Base-by-base conservation (phyloP, 2,888 invertebrate genomes). In the Epirrhoe alternata region DNA sequence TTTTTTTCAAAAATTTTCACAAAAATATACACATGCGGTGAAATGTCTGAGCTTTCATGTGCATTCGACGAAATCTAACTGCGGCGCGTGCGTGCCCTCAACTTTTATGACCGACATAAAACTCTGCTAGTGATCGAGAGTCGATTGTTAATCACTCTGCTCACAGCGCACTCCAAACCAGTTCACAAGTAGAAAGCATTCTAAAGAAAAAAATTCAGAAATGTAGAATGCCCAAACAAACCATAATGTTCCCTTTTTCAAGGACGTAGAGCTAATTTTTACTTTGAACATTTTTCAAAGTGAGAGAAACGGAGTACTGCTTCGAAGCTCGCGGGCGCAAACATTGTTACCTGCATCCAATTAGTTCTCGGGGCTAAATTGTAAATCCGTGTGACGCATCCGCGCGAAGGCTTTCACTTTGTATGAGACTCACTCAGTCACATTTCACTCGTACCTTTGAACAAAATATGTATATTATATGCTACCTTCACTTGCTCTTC, bases 311-410 rank as follows among this genome's bases (percentile, higher is more conserved):
- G 70, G 24, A 24, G 52, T 69, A 71, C 35, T 10, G 42, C 24
- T 42, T 52, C 33, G 33, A 49, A 52, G 59, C 77, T 77, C 75
- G 70, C 75, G 54, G 75, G 70, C 71, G 76, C 80, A 80, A 85
- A 87, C 84, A 84, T 77, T 82, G 85, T 85, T 85, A 85, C 83
- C 82, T 80, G 83, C 77, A 82, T 84, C 84, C 86, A 88, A 87
- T 87, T 88, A 88, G 84, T 74, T 76, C 77, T 61, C 74, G 77
- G 70, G 76, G 81, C 81, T 83, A 82, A 82, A 85, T 84, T 84
- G 83, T 83, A 80, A 85, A 85, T 85, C 82, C 78, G 73, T 76
- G 77, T 74, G 77, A 74, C 68, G 68, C 66, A 72, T 68, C 70
- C 71, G 66, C 60, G 53, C 17, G 54, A 30, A 50, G 42, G 42